Conservation (phyloP, 23 tunicate species). For the Ascidia mentula region DNA sequence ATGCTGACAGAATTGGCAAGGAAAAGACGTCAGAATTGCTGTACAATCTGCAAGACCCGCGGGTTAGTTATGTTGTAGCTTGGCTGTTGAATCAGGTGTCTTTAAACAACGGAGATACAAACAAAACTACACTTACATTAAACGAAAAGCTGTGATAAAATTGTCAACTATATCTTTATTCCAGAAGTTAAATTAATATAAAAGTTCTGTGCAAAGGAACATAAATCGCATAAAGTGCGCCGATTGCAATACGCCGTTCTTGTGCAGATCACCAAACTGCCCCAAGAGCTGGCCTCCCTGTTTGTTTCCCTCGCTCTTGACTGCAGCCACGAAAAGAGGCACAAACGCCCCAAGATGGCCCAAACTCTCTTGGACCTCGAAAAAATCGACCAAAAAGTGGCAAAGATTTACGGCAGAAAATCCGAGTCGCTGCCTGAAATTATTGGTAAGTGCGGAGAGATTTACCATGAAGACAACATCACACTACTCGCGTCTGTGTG, state of each 20-base stretch:
- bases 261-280: conserved; percentile 39
- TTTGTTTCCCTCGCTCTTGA: conserved; percentile 60
- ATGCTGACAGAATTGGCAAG: conserved; percentile 18
- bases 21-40: conserved; percentile 38
- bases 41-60: conserved; percentile 47
- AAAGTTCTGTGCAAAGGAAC: too few species aligned
- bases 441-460: neutral
- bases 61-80: too few species aligned
- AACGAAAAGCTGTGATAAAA: too few species aligned
- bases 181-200: too few species aligned
- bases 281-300: conserved; percentile 27
- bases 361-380: conserved; percentile 42
- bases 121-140: too few species aligned
- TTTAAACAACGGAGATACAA: too few species aligned
- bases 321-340: conserved; percentile 81
- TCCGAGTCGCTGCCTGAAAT: conserved; percentile 1
- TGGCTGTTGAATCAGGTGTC: too few species aligned
- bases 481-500: neutral
- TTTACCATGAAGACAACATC: neutral
- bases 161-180: too few species aligned
- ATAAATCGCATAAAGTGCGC: too few species aligned
- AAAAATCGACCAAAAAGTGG: conserved; percentile 39
- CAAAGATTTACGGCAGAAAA: conserved; percentile 10
- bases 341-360: conserved; percentile 77
- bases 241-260: too few species aligned